Conservation (phyloP, 92 coral and sea anemone genomes). For the Desmophyllum pertusum region DNA sequence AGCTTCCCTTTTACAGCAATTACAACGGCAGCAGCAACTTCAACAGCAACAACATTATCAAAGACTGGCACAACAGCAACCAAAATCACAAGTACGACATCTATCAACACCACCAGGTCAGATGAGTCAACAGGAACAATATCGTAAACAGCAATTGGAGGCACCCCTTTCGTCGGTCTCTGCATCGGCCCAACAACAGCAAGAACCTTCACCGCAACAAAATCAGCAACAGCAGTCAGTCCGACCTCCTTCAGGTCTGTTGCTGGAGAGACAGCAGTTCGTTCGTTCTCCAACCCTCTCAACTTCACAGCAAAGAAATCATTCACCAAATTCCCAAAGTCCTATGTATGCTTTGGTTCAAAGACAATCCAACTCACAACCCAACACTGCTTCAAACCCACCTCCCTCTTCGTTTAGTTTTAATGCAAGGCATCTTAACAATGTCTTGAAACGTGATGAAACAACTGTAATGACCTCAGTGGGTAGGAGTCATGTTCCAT, state of each 20-base stretch:
- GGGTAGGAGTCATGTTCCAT: neutral
- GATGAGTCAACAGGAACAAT: conserved; percentile 2
- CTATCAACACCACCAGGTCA: neutral
- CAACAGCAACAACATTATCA: conserved; percentile 53
- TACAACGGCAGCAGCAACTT: conserved; percentile 45
- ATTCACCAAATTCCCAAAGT: neutral
- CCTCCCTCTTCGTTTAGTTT: neutral
- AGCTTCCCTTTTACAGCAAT: conserved; percentile 41
- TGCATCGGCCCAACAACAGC: neutral
- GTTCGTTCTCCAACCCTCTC: neutral
- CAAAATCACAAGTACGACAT: conserved; percentile 6
- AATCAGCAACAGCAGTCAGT: neutral
- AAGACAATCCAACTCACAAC: conserved; percentile 1
- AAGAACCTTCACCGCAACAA: neutral
- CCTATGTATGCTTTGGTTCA: neutral
- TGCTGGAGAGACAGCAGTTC: neutral
- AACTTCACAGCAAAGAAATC: conserved; percentile 3
- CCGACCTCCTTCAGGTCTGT: neutral
- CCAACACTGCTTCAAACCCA: neutral
- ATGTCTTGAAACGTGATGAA: neutral
- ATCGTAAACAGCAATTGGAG: neutral
- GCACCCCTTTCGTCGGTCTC: neutral
- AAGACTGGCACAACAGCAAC: neutral
- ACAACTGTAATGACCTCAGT: neutral
- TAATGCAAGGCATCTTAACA: neutral